These are phyloP conservation scores for Cardiocondyla obscurior DNA, from an alignment of 1,140 invertebrate species.

Conservation along the genomic window DNA sequence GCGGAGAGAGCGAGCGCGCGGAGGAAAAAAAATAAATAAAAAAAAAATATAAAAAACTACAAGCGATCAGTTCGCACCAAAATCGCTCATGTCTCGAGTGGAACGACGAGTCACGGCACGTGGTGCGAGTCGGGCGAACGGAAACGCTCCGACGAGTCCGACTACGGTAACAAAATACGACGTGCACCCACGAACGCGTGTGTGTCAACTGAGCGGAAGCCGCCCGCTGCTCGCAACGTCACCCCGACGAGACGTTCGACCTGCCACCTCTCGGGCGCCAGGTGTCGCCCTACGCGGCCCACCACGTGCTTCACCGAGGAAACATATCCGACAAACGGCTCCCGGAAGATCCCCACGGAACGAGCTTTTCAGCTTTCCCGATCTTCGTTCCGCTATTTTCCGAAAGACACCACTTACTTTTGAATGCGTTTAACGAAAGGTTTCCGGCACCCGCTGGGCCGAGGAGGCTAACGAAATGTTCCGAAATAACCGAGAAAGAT, in stretches of 20 bases:
- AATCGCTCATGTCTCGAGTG: neutral
- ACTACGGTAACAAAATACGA: neutral
- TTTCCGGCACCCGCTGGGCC: too few relatives aligned
- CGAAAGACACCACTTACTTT: too few relatives aligned
- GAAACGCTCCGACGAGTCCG: too few relatives aligned
- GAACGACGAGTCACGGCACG: too few relatives aligned
- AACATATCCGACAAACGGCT: neutral
- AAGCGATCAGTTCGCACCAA: neutral
- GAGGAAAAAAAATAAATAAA: too few relatives aligned
- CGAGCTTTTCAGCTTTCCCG: too few relatives aligned
- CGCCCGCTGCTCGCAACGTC: neutral
- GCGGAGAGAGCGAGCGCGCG: neutral
- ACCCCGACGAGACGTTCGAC: neutral
- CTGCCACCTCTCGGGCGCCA: slow-evolving; percentile 57
- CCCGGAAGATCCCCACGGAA: too few relatives aligned
- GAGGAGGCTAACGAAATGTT: too few relatives aligned
- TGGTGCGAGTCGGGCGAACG: neutral
- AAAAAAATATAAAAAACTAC: too few relatives aligned
- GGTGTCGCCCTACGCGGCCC: slow-evolving; percentile 59
- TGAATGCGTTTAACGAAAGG: too few relatives aligned
- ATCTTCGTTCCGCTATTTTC: too few relatives aligned
- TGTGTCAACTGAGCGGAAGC: slow-evolving; percentile 76
- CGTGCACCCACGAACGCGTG: slow-evolving; percentile 72
- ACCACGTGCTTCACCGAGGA: slow-evolving; percentile 41
- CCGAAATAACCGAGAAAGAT: too few relatives aligned